Percentiles rank a stretch among this genome's conserved stretches.
phyloP scores from a whole-genome alignment of 2,113 vertebrate species.

The Heloderma charlesbogerti region DNA sequence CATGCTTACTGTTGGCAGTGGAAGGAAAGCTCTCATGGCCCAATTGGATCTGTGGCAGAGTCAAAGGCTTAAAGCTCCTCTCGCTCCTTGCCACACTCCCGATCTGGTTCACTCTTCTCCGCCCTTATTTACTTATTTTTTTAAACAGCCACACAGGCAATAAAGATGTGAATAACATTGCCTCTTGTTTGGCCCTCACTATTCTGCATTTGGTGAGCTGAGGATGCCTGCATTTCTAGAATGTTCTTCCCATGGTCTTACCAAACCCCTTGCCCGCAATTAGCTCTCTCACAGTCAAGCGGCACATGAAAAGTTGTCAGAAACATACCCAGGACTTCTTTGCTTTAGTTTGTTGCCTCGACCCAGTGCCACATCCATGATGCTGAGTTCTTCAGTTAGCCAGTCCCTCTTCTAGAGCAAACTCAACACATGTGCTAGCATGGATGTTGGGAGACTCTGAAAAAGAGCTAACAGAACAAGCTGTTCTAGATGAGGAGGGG shows the following conservation, averaged over 20 bases:
- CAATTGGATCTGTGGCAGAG: neutral
- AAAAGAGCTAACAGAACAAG: neutral
- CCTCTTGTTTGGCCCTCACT: neutral
- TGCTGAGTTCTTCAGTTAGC: neutral
- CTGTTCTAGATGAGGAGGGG: neutral
- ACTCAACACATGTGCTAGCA: neutral
- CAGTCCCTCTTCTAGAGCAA: neutral
- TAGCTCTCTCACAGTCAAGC: neutral
- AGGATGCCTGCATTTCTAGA: neutral
- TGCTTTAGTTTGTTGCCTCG: neutral
- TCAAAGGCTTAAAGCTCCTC: neutral
- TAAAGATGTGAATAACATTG: neutral
- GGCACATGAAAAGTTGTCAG: neutral
- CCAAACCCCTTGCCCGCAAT: neutral
- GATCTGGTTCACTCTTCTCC: neutral
- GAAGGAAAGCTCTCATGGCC: neutral
- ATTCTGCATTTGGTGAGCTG: neutral
- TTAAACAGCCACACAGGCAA: too few species aligned
- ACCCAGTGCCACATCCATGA: neutral
- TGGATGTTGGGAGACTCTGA: neutral
- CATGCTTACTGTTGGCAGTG: neutral
- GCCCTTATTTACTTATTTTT: neutral
- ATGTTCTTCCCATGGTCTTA: neutral
- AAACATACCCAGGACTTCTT: conserved; percentile 7
- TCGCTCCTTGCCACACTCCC: neutral